Evolutionary conservation across 2,113 vertebrate genomes (phyloP).

Genomic region (Heterocephalus glaber): DNA sequence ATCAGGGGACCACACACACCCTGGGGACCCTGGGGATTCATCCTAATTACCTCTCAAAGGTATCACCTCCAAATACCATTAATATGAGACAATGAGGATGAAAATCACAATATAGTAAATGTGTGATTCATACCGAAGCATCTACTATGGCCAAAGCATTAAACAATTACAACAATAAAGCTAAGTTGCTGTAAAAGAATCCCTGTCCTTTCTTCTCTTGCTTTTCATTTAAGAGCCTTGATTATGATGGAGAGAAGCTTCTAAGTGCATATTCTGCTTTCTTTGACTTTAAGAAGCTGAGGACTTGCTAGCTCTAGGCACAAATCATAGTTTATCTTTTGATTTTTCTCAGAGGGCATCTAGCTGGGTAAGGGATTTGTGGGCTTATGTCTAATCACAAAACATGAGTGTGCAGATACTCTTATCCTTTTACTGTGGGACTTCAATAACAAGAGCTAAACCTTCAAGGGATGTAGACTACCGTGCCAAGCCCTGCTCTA

Average conservation of each 20-base stretch:
- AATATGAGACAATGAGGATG: background rate
- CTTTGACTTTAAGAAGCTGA: background rate
- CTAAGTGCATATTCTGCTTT: background rate
- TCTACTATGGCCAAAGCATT: background rate
- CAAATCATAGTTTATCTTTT: background rate
- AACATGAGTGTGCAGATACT: background rate
- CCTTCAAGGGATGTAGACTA: background rate
- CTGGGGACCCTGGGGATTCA: background rate
- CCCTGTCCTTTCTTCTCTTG: background rate
- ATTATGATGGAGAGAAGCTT: background rate
- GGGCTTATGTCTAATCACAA: background rate
- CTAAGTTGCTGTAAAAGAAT: background rate
- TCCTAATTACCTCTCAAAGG: background rate
- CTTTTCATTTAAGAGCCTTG: background rate
- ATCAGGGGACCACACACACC: background rate
- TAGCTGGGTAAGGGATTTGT: background rate
- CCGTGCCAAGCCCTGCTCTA: background rate
- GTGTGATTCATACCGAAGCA: background rate
- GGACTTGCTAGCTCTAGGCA: background rate
- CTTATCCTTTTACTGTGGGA: background rate
- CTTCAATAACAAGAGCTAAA: conserved; percentile 18
- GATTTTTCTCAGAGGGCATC: background rate
- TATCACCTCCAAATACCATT: background rate
- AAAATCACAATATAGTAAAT: background rate
- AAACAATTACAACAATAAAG: background rate